Percentiles rank a stretch among this genome's conserved stretches.
These are phyloP conservation scores for Onychomys torridus DNA, from an alignment of 2,797 vertebrate species.

Conservation along the genomic window DNA sequence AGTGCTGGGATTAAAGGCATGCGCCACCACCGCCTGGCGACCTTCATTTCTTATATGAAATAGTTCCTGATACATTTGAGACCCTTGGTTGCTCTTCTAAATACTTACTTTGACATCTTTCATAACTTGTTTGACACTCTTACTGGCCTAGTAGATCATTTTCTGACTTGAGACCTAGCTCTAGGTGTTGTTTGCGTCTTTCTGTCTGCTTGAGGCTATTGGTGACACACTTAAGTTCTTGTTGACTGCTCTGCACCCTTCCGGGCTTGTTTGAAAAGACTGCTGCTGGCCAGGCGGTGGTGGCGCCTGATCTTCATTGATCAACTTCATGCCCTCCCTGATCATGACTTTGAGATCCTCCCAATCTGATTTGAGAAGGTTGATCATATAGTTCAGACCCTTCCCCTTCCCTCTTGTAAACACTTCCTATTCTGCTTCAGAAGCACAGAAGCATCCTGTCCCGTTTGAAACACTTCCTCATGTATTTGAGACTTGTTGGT, in stretches of 20 bases:
- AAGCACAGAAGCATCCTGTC: background rate
- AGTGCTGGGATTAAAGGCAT: no score
- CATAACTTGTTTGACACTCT: background rate
- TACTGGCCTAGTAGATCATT: background rate
- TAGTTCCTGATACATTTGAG: background rate
- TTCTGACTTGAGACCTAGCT: conserved; percentile 8
- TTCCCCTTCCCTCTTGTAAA: conserved; percentile 5
- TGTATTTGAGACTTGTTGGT: background rate
- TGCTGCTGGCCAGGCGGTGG: no score
- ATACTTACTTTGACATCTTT: conserved; percentile 12
- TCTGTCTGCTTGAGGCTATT: background rate
- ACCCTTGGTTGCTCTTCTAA: conserved; percentile 28
- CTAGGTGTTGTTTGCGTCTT: background rate
- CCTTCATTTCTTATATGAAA: background rate
- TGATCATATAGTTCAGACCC: background rate
- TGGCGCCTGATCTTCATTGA: background rate
- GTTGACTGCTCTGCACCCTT: background rate
- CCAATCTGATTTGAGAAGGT: conserved; percentile 14
- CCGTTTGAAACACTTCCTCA: background rate
- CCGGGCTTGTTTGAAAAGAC: background rate
- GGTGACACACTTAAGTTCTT: background rate
- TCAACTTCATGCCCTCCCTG: background rate
- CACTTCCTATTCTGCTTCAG: background rate
- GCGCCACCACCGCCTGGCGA: no score
- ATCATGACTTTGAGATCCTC: conserved; percentile 5